Conservation (phyloP, 2,797 vertebrate species). For the Masticophis lateralis region DNA sequence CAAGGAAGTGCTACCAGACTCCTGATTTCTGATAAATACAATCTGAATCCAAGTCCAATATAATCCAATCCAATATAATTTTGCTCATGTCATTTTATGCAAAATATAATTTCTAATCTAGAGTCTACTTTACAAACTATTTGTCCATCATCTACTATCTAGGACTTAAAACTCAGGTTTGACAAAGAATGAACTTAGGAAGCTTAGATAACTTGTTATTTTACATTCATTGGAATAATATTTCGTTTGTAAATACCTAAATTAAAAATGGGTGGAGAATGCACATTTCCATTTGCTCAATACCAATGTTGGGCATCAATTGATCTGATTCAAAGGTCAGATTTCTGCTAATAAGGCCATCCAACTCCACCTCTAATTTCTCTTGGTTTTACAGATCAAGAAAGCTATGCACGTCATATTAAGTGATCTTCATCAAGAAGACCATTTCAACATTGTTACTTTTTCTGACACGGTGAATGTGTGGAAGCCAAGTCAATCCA, state of each 20-base stretch:
- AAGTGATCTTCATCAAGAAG: slow-evolving; percentile 77
- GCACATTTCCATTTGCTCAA: background rate
- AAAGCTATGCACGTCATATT: slow-evolving; percentile 84
- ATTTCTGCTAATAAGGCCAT: background rate
- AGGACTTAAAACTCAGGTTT: background rate
- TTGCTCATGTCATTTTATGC: background rate
- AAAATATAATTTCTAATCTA: background rate
- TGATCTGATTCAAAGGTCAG: background rate
- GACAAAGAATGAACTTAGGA: background rate
- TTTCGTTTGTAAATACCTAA: background rate
- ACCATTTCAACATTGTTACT: slow-evolving; percentile 86
- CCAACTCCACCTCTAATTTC: background rate
- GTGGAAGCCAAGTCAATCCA: slow-evolving; percentile 78
- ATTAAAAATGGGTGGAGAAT: background rate
- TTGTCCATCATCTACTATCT: background rate
- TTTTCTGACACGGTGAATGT: slow-evolving; percentile 82
- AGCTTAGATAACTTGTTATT: background rate
- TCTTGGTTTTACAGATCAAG: slow-evolving; percentile 75
- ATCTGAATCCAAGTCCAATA: background rate
- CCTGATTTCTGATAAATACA: background rate
- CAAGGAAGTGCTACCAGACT: background rate
- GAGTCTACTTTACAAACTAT: background rate
- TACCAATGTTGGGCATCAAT: background rate
- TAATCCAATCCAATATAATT: too few species aligned
- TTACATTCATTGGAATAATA: background rate